Conservation (phyloP, 2,888 invertebrate genomes). For the Machimus rusticus region DNA sequence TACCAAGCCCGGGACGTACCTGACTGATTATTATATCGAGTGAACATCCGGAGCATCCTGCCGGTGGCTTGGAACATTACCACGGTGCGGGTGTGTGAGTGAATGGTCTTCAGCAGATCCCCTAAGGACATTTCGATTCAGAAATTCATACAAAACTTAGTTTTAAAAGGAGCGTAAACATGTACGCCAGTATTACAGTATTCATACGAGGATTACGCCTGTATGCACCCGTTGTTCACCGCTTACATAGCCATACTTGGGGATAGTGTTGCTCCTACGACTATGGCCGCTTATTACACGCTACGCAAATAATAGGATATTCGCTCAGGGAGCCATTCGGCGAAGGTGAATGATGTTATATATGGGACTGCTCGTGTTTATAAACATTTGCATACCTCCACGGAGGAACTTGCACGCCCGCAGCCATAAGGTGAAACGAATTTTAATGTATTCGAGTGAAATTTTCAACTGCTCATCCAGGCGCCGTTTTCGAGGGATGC, state of each 20-base stretch:
- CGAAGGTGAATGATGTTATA: slow-evolving; percentile 33
- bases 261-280: slow-evolving; percentile 26
- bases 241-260: slow-evolving; percentile 25
- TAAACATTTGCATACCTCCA: slow-evolving; percentile 40
- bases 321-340: slow-evolving; percentile 46
- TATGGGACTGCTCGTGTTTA: slow-evolving; percentile 40
- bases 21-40: slow-evolving; percentile 33
- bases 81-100: background rate
- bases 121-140: slow-evolving; percentile 46
- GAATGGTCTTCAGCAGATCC: slow-evolving; percentile 37
- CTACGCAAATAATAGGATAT: slow-evolving; percentile 43
- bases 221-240: slow-evolving; percentile 29
- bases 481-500: background rate
- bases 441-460: slow-evolving; percentile 25
- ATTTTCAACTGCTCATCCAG: slow-evolving; percentile 10
- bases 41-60: background rate
- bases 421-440: slow-evolving; percentile 1
- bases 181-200: slow-evolving; percentile 37
- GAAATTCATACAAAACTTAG: slow-evolving; percentile 47
- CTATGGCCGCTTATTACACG: slow-evolving; percentile 41
- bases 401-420: background rate
- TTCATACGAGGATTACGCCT: slow-evolving; percentile 20
- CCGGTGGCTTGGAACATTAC: background rate
- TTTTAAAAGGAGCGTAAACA: slow-evolving; percentile 47
- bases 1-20: background rate